Evolutionary conservation across 2,888 invertebrate genomes (phyloP), one percentile per base, ranked within the genome.

Genomic region (Agrochola lota): DNA sequence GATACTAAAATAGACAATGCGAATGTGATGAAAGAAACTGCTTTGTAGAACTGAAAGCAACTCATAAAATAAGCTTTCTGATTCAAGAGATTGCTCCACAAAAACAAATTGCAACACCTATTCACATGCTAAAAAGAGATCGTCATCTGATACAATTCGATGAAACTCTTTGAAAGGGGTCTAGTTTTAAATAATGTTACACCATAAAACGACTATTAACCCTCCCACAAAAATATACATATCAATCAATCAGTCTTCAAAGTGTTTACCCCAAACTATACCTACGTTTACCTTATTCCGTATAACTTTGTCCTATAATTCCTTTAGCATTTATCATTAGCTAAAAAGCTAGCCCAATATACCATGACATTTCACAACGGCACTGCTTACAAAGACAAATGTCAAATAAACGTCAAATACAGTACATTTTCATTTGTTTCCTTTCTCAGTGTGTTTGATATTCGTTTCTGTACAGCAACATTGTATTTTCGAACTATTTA

Each of bases 401-500:
- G 78, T 30, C 57, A 78, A 43, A 78, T 49, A 26, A 59, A 52
- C 43, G 52, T 71, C 26, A 55, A 64, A 52, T n/a, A 52, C 12
- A n/a, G 2, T 17, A 78, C 15, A 43, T 59, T 55, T 30, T 59
- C 15, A 43, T 52, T 35, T 35, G 35, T 35, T 67, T 52, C 17
- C 52, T 17, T 77, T 35, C 15, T 15, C 6, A 26, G 2, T 64
- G 23, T 64, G 26, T 35, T 35, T 12, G n/a, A 63, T 57, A 68
- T 63, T 60, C 23, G 12, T 35, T 66, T 59, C n/a, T n/a, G 46
- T 81, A 23, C 5, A 68, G 43, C 68, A 63, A 80, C 79, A 80
- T 55, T 80, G 82, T 80, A 69, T 63, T 63, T 63, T 35, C 40
- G 7, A 64, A 59, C n/a, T 82, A 23, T 20, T 43, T 35, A 52